phyloP scores from a whole-genome alignment of 1,140 invertebrate genomes.

The Rhyacophila brunnea region DNA sequence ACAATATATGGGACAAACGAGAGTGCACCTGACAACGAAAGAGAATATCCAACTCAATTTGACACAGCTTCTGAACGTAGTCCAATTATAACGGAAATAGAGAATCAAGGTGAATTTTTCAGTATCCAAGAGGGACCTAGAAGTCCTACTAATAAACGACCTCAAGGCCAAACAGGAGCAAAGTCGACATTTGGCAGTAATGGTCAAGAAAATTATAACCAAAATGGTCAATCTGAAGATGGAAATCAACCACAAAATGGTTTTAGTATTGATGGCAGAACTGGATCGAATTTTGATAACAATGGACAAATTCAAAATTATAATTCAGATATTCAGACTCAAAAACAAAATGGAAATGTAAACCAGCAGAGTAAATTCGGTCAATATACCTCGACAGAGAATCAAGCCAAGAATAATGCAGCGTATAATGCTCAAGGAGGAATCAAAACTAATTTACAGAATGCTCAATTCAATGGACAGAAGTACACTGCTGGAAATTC shows the following conservation, averaged over 20 bases:
- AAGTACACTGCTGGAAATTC: not conserved
- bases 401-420: not conserved
- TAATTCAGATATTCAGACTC: too few species aligned
- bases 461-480: not conserved
- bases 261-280: too few species aligned
- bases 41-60: not conserved
- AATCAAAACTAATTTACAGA: not conserved
- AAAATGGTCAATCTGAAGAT: too few species aligned
- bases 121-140: conserved; percentile 6
- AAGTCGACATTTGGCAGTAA: too few species aligned
- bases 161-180: too few species aligned
- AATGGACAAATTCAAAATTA: not conserved
- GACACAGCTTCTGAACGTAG: not conserved
- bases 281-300: not conserved
- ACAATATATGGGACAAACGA: not conserved
- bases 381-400: not conserved
- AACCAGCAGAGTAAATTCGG: too few species aligned
- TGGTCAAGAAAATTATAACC: too few species aligned
- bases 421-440: not conserved
- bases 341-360: too few species aligned
- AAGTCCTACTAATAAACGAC: conserved; percentile 1
- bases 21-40: not conserved
- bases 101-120: conserved; percentile 24
- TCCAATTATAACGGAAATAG: conserved; percentile 12
- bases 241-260: too few species aligned